Base-by-base conservation (phyloP, 2,888 invertebrate species). In the Torymus tubicola region DNA sequence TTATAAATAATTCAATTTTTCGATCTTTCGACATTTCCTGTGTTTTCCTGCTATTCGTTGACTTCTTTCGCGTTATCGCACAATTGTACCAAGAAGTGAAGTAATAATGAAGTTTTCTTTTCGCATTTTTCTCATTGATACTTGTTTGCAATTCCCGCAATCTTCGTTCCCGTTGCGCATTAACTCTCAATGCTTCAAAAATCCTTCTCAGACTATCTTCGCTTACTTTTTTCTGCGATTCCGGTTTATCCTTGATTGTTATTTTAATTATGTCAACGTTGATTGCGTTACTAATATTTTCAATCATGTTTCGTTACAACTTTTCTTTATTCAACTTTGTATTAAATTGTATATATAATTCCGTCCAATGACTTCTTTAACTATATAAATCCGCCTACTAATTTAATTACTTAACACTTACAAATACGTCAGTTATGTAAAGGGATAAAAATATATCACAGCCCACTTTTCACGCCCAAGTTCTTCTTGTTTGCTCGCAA, bases 1-100 rank as follows among this genome's bases (percentile, higher is more conserved):
- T 86, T 11, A 90, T 85, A 13, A 90, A 87, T 70, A 86, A 80
- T 68, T 90, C 89, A 18, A 90, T 90, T 75, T 86, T 90, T 10
- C 82, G 82, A 24, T 87, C 89, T 12, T 88, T 86, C 2, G 86
- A 84, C 67, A 86, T 42, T 42, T 42, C 42, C 42, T 42, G 42
- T 42, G 8, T 42, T 42, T 42, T 42, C 42, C 8, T 42, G 1
- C 10, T 42, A 42, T 42, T 42, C 42, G 8, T 8, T 1, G 42
- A 42, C 42, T 42, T 42, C 8, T 42, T 42, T 42, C 42, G 57
- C 11, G 84, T 85, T 18, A 77, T 80, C 0, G 79, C 77, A 12
- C 81, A 74, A 14, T 63, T 80, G 74, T 73, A 86, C 90, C 90
- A 90, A 2, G 74, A 65, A 4, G 84, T 68, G 31, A 90, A 86